phyloP scores from a whole-genome alignment of 92 coral and sea anemone genomes.

The Actinernus sp. region DNA sequence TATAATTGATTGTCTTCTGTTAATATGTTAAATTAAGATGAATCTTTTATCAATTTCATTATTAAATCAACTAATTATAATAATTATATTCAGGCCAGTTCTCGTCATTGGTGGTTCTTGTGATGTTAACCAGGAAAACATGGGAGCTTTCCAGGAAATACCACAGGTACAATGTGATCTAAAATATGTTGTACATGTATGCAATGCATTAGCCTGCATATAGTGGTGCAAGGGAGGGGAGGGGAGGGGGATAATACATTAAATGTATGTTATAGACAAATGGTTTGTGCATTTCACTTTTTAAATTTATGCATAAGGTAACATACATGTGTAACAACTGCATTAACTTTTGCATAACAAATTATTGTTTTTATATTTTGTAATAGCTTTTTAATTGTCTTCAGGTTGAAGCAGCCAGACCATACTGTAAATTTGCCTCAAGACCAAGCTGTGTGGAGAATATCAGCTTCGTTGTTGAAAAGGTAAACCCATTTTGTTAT shows the following conservation, averaged over 20 bases:
- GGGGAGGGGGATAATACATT: not conserved
- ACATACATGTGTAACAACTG: too few relatives aligned
- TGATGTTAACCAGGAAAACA: conserved; percentile 90
- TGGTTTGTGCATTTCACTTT: too few relatives aligned
- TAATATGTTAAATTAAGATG: too few relatives aligned
- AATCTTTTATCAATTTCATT: too few relatives aligned
- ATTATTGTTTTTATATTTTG: too few relatives aligned
- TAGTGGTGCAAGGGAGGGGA: conserved; percentile 6
- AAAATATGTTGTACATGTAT: not conserved
- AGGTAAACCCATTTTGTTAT: too few relatives aligned
- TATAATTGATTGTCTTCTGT: too few relatives aligned
- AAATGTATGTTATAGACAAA: not conserved
- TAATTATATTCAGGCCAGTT: conserved; percentile 74
- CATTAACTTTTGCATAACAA: too few relatives aligned
- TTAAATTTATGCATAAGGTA: too few relatives aligned
- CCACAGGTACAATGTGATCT: conserved; percentile 71
- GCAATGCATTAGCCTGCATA: not conserved
- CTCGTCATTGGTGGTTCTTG: conserved; percentile 92
- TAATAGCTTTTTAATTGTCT: not conserved
- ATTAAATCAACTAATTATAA: not conserved
- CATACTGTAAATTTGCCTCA: conserved; percentile 84
- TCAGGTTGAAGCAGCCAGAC: conserved; percentile 91
- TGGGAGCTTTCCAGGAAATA: conserved; percentile 94
- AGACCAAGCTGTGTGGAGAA: conserved; percentile 84
- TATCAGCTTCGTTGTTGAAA: conserved; percentile 91